Conservation (phyloP, 2,113 vertebrate genomes). For the Tapirus terrestris region DNA sequence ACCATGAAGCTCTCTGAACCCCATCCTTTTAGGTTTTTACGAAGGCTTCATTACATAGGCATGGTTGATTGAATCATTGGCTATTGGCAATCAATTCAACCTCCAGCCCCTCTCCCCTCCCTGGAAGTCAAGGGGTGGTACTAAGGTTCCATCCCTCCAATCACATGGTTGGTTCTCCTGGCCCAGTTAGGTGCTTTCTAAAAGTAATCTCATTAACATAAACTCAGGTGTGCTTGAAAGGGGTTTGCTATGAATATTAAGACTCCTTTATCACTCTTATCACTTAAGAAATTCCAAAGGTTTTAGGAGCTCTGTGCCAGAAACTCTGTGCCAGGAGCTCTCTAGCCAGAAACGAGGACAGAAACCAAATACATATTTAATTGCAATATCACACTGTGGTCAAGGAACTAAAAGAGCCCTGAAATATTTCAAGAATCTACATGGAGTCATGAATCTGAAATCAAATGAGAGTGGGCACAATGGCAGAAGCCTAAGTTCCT, state of each 20-base stretch:
- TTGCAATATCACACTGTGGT: too few species aligned
- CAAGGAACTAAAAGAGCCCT: not conserved
- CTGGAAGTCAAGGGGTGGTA: not conserved
- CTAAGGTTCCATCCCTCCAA: not conserved
- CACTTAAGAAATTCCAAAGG: not conserved
- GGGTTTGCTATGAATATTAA: not conserved
- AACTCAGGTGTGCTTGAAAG: not conserved
- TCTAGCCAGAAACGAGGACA: not conserved
- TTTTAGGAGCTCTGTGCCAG: not conserved
- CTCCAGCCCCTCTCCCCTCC: not conserved
- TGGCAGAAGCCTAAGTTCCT: not conserved
- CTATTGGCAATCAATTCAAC: too few species aligned
- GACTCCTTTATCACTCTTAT: not conserved
- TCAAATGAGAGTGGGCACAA: not conserved
- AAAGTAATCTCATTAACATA: not conserved
- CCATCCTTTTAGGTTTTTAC: not conserved
- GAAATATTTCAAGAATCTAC: not conserved
- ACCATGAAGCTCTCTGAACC: not conserved
- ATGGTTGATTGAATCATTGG: not conserved
- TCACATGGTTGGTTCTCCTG: not conserved
- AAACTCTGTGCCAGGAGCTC: too few species aligned
- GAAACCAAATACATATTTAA: not conserved
- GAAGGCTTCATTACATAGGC: too few species aligned
- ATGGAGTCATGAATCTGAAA: not conserved
- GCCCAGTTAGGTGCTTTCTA: not conserved